These are phyloP conservation scores for Drosophila kepulauana DNA, from an alignment of 1,140 invertebrate species.

Conservation along the genomic window DNA sequence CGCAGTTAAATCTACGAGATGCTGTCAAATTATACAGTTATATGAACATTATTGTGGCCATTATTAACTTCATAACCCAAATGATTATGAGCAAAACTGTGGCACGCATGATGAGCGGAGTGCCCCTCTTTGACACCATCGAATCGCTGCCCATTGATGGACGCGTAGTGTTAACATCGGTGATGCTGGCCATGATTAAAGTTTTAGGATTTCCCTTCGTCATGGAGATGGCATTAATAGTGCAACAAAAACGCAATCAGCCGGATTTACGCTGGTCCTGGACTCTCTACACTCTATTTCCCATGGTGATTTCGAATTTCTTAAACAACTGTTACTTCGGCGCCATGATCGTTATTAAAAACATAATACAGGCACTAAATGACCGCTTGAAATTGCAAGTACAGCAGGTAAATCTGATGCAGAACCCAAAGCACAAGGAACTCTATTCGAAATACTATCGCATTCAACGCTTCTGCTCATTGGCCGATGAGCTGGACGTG, in stretches of 20 bases:
- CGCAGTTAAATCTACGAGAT: constrained; percentile 62
- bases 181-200: constrained; percentile 55
- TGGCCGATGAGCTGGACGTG: constrained; percentile 70
- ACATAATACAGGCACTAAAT: constrained; percentile 61
- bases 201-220: constrained; percentile 57
- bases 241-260: constrained; percentile 56
- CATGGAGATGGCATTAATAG: constrained; percentile 56
- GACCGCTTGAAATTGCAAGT: constrained; percentile 35
- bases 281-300: constrained; percentile 66
- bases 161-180: constrained; percentile 33
- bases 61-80: constrained; percentile 65
- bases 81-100: constrained; percentile 48
- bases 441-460: constrained; percentile 64
- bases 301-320: constrained; percentile 66
- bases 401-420: constrained; percentile 64
- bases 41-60: constrained; percentile 67
- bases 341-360: constrained; percentile 60
- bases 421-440: constrained; percentile 38
- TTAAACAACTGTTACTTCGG: constrained; percentile 75
- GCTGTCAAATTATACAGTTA: constrained; percentile 68
- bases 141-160: constrained; percentile 43
- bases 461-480: constrained; percentile 63
- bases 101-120: constrained; percentile 55
- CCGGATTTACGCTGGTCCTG: constrained; percentile 53
- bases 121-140: constrained; percentile 59